phyloP scores from a whole-genome alignment of 1,140 invertebrate genomes.

The Tyrophagus putrescentiae region DNA sequence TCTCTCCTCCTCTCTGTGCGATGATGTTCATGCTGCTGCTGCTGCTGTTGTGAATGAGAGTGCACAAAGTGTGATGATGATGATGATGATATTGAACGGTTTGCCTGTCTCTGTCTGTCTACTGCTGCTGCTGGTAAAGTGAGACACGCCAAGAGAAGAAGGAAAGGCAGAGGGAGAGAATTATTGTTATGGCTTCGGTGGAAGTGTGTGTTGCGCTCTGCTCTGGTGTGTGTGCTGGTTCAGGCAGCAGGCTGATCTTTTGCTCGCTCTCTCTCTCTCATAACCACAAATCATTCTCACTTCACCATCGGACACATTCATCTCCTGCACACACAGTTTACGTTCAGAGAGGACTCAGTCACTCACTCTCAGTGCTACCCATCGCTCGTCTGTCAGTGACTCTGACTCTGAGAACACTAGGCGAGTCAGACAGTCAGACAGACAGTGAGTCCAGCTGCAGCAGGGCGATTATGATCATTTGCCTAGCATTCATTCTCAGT shows the following conservation, averaged over 20 bases:
- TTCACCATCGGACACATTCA: not conserved
- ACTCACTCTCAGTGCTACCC: too few relatives aligned
- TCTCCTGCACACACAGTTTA: too few relatives aligned
- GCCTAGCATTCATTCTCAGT: not conserved
- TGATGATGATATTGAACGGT: not conserved
- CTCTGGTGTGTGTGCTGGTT: not conserved
- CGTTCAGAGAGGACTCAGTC: too few relatives aligned
- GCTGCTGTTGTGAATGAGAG: not conserved
- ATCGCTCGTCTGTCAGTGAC: not conserved
- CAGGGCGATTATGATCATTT: conserved; percentile 16
- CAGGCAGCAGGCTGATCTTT: not conserved
- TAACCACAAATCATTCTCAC: conserved; percentile 10
- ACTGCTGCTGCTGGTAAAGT: too few relatives aligned
- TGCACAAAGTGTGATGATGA: not conserved
- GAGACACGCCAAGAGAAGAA: too few relatives aligned
- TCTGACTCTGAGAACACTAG: too few relatives aligned
- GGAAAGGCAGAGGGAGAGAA: not conserved
- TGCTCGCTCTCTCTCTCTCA: not conserved
- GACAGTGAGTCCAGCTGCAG: conserved; percentile 6
- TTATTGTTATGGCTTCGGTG: conserved; percentile 14
- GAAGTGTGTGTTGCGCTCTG: not conserved
- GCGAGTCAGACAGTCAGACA: too few relatives aligned
- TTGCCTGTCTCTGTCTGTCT: too few relatives aligned
- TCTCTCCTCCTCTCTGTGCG: not conserved
- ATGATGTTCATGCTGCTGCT: not conserved